Evolutionary conservation across 1,140 invertebrate species (phyloP).

Genomic region (Trichonephila clavipes): DNA sequence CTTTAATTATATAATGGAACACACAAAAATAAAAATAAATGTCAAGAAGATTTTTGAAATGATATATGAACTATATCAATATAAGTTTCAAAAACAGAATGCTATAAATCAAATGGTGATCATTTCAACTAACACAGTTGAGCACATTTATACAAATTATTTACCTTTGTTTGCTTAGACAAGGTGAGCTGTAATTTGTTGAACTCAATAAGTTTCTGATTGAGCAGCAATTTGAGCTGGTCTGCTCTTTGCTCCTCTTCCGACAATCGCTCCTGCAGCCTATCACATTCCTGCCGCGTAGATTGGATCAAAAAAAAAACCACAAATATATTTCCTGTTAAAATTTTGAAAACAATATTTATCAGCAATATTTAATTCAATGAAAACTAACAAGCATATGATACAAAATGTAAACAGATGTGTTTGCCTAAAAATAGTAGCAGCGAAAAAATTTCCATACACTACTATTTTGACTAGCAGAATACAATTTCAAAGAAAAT

Average conservation of each 20-base stretch:
- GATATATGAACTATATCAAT: too few species aligned
- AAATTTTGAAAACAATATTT: not conserved
- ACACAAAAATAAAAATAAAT: too few species aligned
- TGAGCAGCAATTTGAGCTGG: slow-evolving; percentile 59
- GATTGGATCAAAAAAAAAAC: not conserved
- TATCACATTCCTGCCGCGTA: slow-evolving; percentile 44
- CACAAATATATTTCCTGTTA: too few species aligned
- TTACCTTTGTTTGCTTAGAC: slow-evolving; percentile 71
- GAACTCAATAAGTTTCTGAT: slow-evolving; percentile 69
- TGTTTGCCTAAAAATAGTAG: too few species aligned
- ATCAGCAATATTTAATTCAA: not conserved
- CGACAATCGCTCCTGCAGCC: slow-evolving; percentile 16
- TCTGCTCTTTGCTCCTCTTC: slow-evolving; percentile 61
- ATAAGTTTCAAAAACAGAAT: too few species aligned
- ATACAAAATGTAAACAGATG: not conserved
- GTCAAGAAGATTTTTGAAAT: too few species aligned
- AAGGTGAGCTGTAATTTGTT: slow-evolving; percentile 68
- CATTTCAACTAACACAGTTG: too few species aligned
- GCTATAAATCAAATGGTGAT: too few species aligned
- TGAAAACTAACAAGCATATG: not conserved
- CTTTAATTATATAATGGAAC: too few species aligned
- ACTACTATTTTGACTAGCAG: too few species aligned
- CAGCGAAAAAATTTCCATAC: too few species aligned
- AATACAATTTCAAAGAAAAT: too few species aligned
- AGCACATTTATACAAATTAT: not conserved